Evolutionary conservation across 2,113 vertebrate species (phyloP).

Genomic region (Brachyhypopomus occidentalis): DNA sequence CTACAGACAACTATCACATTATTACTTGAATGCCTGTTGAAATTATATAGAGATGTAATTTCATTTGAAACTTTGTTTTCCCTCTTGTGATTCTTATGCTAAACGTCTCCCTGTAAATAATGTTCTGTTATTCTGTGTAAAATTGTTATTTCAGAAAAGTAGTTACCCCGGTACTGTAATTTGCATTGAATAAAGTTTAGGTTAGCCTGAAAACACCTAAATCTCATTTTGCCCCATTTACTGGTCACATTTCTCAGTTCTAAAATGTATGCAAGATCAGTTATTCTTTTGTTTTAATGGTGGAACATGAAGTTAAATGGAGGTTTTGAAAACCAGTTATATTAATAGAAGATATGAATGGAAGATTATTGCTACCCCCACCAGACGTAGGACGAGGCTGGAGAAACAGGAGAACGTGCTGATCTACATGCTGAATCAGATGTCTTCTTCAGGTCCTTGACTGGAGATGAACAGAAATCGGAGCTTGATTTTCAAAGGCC

Average conservation of each 20-base stretch:
- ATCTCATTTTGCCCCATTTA: slow-evolving; percentile 1
- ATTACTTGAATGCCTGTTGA: slow-evolving; percentile 99
- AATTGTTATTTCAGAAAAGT: slow-evolving; percentile 87
- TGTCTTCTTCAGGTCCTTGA: too few species aligned
- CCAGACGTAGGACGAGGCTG: not conserved
- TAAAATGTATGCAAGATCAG: too few species aligned
- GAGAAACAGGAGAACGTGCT: too few species aligned
- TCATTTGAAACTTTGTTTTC: slow-evolving; percentile 58
- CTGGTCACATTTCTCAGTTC: not conserved
- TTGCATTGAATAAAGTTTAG: slow-evolving; percentile 99
- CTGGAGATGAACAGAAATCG: too few species aligned
- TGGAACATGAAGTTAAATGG: too few species aligned
- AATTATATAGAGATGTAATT: slow-evolving; percentile 80
- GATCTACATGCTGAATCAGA: too few species aligned
- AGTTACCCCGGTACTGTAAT: slow-evolving; percentile 99
- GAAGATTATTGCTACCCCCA: not conserved
- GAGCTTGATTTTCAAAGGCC: too few species aligned
- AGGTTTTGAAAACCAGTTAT: too few species aligned
- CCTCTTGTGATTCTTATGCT: slow-evolving; percentile 87
- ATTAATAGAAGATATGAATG: not conserved
- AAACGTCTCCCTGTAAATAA: slow-evolving; percentile 90
- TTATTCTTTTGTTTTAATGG: too few species aligned
- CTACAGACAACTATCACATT: slow-evolving; percentile 82
- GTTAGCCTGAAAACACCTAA: slow-evolving; percentile 91
- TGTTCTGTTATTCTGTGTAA: slow-evolving; percentile 88